Conservation (phyloP, 92 coral and sea anemone species). For the Porites lobata region DNA sequence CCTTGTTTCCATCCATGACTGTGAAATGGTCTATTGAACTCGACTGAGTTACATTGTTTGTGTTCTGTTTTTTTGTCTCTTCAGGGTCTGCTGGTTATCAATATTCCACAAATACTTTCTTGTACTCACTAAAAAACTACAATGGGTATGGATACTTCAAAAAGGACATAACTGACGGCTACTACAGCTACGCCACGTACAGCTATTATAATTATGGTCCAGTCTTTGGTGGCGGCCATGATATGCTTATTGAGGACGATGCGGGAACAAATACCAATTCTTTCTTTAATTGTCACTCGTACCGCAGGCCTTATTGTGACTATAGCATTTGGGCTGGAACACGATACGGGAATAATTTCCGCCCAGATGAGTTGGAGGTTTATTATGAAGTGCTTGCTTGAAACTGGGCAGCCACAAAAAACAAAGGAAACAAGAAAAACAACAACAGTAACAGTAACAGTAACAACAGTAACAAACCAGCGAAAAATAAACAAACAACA, state of each 20-base stretch:
- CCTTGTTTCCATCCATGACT: too few relatives aligned
- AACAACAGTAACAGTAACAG: too few relatives aligned
- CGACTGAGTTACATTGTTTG: neutral
- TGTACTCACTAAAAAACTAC: conserved; percentile 5
- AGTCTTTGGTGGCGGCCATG: neutral
- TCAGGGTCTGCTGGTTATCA: neutral
- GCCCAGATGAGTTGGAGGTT: neutral
- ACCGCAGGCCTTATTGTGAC: neutral
- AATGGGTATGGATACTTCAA: neutral
- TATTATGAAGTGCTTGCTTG: neutral
- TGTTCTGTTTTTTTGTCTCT: neutral
- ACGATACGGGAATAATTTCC: neutral
- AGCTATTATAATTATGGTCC: neutral
- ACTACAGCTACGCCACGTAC: neutral
- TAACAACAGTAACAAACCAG: too few relatives aligned
- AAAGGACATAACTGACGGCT: neutral
- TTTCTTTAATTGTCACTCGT: neutral
- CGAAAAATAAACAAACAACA: too few relatives aligned
- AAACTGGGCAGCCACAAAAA: too few relatives aligned
- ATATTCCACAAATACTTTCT: neutral
- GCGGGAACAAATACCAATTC: neutral
- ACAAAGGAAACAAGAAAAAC: too few relatives aligned
- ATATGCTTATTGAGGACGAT: neutral
- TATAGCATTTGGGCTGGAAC: neutral
- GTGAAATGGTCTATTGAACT: too few relatives aligned